These are phyloP conservation scores for Masnerella sp. DNA, from an alignment of 2,888 invertebrate genomes.

Conservation along the genomic window DNA sequence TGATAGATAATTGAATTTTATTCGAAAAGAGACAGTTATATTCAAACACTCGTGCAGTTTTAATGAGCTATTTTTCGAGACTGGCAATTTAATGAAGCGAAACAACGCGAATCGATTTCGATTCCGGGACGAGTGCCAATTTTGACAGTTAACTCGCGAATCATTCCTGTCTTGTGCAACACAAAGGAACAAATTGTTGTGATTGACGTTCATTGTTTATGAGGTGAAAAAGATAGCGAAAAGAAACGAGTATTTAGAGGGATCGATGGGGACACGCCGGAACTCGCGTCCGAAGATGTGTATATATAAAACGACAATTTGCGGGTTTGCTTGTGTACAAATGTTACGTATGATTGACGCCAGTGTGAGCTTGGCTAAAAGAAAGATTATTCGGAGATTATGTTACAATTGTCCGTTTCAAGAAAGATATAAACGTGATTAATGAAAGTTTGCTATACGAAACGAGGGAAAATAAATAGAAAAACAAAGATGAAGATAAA, in stretches of 20 bases:
- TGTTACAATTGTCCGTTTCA: neutral
- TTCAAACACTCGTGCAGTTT: neutral
- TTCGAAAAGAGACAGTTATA: neutral
- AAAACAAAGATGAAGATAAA: no score
- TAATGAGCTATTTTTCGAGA: conserved; percentile 22
- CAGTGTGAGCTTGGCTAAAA: neutral
- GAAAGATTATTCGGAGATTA: neutral
- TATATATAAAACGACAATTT: neutral
- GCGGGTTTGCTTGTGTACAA: conserved; percentile 1
- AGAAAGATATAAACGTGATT: no score
- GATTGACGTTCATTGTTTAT: conserved; percentile 30
- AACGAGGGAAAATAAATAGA: no score
- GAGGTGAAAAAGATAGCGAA: conserved; percentile 2
- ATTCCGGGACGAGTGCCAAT: neutral
- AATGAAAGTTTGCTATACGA: no score
- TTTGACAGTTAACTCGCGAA: conserved; percentile 26
- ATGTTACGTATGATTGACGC: conserved; percentile 1
- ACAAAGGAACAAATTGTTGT: conserved; percentile 15
- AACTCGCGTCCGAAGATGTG: neutral
- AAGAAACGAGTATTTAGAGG: conserved; percentile 21
- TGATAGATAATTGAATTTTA: neutral
- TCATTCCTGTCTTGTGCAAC: conserved; percentile 15
- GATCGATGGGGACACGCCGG: conserved; percentile 14
- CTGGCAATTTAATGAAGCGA: conserved; percentile 26
- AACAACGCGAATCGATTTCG: conserved; percentile 28